These are phyloP conservation scores for Edolisoma coerulescens DNA, from an alignment of 2,113 vertebrate species.

Conservation along the genomic window DNA sequence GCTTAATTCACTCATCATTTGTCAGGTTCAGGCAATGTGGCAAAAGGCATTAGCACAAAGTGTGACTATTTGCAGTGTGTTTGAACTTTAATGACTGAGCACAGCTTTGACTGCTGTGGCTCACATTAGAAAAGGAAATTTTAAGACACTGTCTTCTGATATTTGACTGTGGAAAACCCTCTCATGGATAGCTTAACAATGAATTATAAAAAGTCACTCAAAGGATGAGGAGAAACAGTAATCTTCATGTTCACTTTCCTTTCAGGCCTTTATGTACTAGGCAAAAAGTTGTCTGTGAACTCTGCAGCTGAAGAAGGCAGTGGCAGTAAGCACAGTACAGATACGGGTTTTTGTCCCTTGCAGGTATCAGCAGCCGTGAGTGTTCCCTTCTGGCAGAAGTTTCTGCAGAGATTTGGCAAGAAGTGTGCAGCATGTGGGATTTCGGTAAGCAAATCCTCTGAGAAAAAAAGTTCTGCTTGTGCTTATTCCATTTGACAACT, in stretches of 20 bases:
- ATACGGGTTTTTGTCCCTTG: neutral
- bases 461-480: neutral
- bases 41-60: neutral
- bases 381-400: constrained; percentile 94
- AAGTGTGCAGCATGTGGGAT: constrained; percentile 89
- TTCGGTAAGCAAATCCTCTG: constrained; percentile 76
- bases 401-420: constrained; percentile 91
- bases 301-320: neutral
- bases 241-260: neutral
- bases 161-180: neutral
- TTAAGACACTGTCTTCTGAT: neutral
- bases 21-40: neutral
- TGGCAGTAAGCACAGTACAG: neutral
- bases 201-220: neutral
- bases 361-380: constrained; percentile 89
- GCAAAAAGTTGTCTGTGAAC: neutral
- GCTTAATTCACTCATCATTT: neutral
- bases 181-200: neutral
- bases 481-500: neutral
- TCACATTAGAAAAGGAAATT: neutral
- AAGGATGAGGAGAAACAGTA: neutral
- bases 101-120: neutral
- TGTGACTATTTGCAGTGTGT: neutral
- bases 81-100: neutral
- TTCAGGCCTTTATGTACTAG: neutral